Conservation (phyloP, 2,797 vertebrate genomes). For the Artibeus jamaicensis region DNA sequence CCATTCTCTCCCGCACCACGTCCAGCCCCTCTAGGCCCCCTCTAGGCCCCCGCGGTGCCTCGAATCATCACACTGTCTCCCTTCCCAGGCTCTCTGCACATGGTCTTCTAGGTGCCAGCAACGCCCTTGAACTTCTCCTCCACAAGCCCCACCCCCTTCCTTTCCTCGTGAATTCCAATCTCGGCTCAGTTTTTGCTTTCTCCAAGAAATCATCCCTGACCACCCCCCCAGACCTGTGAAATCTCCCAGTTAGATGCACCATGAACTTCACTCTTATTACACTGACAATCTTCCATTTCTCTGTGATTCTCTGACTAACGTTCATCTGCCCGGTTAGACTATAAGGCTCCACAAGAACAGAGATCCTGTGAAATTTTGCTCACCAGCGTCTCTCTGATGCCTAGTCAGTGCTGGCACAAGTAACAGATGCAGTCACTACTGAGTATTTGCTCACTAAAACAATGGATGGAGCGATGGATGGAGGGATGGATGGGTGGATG, state of each 20-base stretch:
- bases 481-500: too few relatives aligned
- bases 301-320: background rate
- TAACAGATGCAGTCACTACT: background rate
- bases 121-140: background rate
- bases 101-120: background rate
- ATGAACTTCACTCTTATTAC: background rate
- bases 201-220: background rate
- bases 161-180: background rate
- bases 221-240: fast-evolving
- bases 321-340: background rate
- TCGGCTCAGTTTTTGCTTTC: background rate
- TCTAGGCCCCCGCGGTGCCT: background rate
- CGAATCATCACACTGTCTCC: background rate
- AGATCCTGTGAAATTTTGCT: background rate
- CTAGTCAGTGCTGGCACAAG: background rate
- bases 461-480: background rate
- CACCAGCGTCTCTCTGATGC: background rate
- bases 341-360: background rate
- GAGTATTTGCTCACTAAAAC: background rate
- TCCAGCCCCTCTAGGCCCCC: background rate
- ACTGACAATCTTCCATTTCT: background rate
- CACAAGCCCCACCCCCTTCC: background rate
- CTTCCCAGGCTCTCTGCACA: background rate
- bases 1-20: background rate
- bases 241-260: background rate